Evolutionary conservation across 2,113 vertebrate genomes (phyloP), one percentile per base, ranked within the genome.

Genomic region (Polypterus senegalus): DNA sequence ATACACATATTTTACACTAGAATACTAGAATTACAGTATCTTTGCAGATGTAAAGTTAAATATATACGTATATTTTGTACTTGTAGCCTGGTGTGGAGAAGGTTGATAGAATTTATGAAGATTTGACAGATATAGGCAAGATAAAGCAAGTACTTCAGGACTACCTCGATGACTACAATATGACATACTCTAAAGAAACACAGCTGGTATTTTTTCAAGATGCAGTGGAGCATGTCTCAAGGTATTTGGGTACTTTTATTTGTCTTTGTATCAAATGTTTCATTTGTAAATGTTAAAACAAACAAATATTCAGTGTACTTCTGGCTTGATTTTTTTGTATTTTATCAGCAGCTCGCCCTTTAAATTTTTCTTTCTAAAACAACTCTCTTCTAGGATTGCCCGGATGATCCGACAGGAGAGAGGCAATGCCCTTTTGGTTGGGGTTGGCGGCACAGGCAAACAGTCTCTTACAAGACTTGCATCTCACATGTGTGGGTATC

Each of bases 151-250:
- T 90, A 68, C 82, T 94, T 43, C 87, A 87, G 64, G 89, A 92
- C 61, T 92, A 92, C 62, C 83, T 92, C 3, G 85, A 89, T 58
- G 87, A 92, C 72, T 92, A 91, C 71, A 93, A 87, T 69, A 67
- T 86, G 63, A 77, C 66, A 66, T 88, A 84, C 54, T 74, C 89
- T 60, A 93, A 94, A 66, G 89, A 92, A 66, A 82, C 79, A 48
- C 90, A 88, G 74, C 68, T 92, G 58, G 88, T 93, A 7, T 94
- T 93, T 71, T 93, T 93, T 73, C 91, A 89, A 70, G 91, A 94
- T 69, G 90, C 91, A 10, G 58, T 91, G 47, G 88, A 93, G 63
- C 91, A 94, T 49, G 86, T 92, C 59, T 88, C 89, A 62, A 89
- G 91, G 90, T 86, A 76, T 11, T 47, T 53, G 44, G 8, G 57